A percentile compares a stretch with the other conserved stretches of the same genome.
Evolutionary conservation across 2,113 vertebrate species (phyloP).

Genomic region (Rhombomys opimus): DNA sequence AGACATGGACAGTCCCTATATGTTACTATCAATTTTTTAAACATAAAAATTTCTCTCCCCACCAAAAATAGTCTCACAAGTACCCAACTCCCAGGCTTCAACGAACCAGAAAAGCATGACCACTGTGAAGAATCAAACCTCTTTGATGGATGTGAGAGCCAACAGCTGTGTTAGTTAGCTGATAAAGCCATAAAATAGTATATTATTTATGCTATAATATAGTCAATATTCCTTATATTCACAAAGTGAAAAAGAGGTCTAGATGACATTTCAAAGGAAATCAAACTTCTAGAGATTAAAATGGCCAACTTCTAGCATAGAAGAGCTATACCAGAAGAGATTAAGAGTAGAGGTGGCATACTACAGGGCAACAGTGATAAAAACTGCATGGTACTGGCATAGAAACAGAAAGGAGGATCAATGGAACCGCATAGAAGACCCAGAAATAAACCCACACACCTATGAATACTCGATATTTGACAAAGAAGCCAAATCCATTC

Average conservation of each 20-base stretch:
- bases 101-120: neutral
- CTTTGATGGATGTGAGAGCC: neutral
- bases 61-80: neutral
- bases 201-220: too few relatives aligned
- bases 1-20: neutral
- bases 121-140: neutral
- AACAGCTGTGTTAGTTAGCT: neutral
- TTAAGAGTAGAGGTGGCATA: neutral
- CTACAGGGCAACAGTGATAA: too few relatives aligned
- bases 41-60: neutral
- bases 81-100: neutral
- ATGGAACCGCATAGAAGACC: too few relatives aligned
- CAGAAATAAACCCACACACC: too few relatives aligned
- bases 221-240: neutral
- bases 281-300: conserved; percentile 34
- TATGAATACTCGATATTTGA: too few relatives aligned
- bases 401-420: too few relatives aligned
- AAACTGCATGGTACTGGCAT: too few relatives aligned
- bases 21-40: neutral
- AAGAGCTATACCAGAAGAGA: neutral
- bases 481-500: too few relatives aligned
- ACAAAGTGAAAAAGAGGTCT: neutral
- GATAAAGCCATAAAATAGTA: neutral
- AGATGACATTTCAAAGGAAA: neutral
- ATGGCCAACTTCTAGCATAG: neutral